phyloP scores from a whole-genome alignment of 2,113 vertebrate species.

The Sarotherodon lohbergeri region DNA sequence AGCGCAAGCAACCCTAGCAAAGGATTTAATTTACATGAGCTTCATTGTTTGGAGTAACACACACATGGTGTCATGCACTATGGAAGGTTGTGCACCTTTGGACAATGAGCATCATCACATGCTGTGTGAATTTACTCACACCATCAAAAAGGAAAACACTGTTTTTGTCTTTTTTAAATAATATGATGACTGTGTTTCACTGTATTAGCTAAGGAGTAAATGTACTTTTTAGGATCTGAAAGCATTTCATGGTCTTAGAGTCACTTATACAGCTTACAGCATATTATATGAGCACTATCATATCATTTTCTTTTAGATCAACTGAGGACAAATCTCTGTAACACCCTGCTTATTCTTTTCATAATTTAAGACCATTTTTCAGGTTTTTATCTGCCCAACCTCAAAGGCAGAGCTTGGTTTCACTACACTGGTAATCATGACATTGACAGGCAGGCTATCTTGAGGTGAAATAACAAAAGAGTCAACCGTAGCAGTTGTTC shows the following conservation, averaged over 20 bases:
- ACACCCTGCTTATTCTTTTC: neutral
- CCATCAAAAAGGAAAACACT: neutral
- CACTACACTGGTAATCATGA: neutral
- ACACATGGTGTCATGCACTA: neutral
- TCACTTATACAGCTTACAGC: neutral
- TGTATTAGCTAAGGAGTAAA: neutral
- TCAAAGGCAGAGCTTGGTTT: neutral
- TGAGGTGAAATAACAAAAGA: neutral
- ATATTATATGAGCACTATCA: neutral
- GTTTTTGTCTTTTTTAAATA: neutral
- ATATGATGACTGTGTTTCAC: neutral
- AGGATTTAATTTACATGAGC: neutral
- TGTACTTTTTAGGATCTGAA: neutral
- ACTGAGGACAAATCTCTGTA: neutral
- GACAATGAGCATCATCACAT: neutral
- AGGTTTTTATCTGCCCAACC: neutral
- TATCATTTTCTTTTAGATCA: neutral
- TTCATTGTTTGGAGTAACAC: neutral
- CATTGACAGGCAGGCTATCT: neutral
- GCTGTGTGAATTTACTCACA: neutral
- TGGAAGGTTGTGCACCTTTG: neutral
- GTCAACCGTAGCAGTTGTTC: neutral
- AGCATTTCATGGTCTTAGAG: neutral
- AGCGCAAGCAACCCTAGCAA: neutral
- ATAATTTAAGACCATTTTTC: neutral